These are phyloP conservation scores for Desmophyllum pertusum DNA, from an alignment of 92 coral and sea anemone genomes.

Conservation along the genomic window DNA sequence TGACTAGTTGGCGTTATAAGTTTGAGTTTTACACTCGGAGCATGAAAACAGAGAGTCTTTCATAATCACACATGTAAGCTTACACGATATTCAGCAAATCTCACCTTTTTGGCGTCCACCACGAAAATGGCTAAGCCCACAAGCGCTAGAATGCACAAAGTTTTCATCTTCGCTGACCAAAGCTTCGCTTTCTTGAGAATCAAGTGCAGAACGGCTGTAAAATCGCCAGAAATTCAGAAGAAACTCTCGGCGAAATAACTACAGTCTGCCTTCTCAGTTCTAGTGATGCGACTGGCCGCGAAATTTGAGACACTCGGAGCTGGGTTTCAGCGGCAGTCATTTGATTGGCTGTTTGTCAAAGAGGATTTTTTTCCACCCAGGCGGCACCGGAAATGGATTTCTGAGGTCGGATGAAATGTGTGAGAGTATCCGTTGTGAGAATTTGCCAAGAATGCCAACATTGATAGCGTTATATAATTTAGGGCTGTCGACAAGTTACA, in stretches of 20 bases:
- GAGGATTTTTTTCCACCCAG: slow-evolving; percentile 12
- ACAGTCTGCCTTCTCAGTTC: not conserved
- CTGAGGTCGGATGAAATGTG: slow-evolving; percentile 7
- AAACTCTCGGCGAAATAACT: slow-evolving; percentile 1
- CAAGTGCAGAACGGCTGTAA: not conserved
- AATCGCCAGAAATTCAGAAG: slow-evolving; percentile 30
- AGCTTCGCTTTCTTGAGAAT: not conserved
- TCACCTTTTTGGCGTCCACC: slow-evolving; percentile 55
- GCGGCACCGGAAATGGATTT: slow-evolving; percentile 39
- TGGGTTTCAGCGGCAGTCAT: not conserved
- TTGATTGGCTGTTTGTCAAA: slow-evolving; percentile 5
- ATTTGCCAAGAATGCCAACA: not conserved
- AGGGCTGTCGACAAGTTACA: not conserved
- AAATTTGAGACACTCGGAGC: not conserved
- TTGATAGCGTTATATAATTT: not conserved
- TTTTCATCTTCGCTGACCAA: slow-evolving; percentile 36
- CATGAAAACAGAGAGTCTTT: not conserved
- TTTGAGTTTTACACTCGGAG: not conserved
- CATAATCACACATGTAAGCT: not conserved
- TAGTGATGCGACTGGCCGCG: not conserved
- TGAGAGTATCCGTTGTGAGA: not conserved
- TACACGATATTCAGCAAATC: not conserved
- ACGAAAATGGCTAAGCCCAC: slow-evolving; percentile 28
- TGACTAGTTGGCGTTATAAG: not conserved
- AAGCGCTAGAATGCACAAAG: slow-evolving; percentile 44